Conservation (phyloP, 1,140 invertebrate genomes). For the Drosophila lowei region DNA sequence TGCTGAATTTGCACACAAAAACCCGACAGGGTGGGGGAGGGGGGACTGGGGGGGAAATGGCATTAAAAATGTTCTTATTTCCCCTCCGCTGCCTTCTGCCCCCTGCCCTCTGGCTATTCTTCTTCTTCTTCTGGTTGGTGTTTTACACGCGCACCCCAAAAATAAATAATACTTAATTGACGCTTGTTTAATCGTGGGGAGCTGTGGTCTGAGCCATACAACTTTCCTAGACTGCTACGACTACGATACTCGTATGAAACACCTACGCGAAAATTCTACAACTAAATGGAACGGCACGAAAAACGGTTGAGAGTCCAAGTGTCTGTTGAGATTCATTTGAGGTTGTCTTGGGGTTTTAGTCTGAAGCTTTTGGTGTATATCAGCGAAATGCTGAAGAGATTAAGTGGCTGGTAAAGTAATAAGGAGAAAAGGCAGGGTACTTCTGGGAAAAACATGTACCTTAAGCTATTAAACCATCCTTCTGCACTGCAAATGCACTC, state of each 20-base stretch:
- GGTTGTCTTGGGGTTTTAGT: neutral
- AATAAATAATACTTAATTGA: constrained; percentile 79
- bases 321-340: constrained; percentile 39
- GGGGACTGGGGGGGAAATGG: constrained; percentile 47
- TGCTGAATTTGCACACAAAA: constrained; percentile 80
- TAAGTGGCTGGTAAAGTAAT: neutral
- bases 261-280: constrained; percentile 44
- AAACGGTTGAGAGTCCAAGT: constrained; percentile 61
- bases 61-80: constrained; percentile 61
- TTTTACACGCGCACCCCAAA: constrained; percentile 67
- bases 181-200: constrained; percentile 68
- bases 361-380: too few species aligned
- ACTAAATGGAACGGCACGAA: constrained; percentile 46
- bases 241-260: constrained; percentile 4
- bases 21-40: neutral
- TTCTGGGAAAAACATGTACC: too few species aligned
- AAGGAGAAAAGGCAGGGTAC: too few species aligned
- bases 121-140: constrained; percentile 13
- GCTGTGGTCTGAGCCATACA: neutral
- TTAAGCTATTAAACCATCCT: too few species aligned
- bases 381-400: neutral
- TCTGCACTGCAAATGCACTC: too few species aligned
- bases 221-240: neutral
- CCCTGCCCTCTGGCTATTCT: neutral
- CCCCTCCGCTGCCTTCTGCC: too few species aligned